phyloP scores from a whole-genome alignment of 2,888 invertebrate genomes.

The Gerosis bhagava region DNA sequence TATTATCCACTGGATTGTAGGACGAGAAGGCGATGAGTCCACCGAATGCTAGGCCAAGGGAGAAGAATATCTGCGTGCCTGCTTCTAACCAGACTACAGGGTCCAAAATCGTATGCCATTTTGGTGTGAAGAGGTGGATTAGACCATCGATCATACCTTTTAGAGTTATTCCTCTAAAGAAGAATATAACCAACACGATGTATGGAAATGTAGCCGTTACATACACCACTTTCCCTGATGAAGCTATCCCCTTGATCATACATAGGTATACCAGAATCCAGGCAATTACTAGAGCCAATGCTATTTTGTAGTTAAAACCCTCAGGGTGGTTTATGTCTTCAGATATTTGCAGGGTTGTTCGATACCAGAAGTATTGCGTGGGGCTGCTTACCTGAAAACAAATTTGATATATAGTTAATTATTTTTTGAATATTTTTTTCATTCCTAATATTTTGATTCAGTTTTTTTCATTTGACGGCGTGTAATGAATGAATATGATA shows the following conservation, averaged over 20 bases:
- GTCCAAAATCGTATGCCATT: conserved; percentile 95
- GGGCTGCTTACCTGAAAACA: conserved; percentile 90
- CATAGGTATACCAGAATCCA: conserved; percentile 98
- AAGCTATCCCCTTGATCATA: conserved; percentile 98
- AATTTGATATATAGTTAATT: too few relatives aligned
- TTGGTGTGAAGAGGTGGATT: conserved; percentile 94
- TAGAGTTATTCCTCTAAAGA: conserved; percentile 95
- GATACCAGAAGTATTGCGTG: conserved; percentile 97
- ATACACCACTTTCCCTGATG: conserved; percentile 97
- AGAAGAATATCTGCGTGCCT: conserved; percentile 98
- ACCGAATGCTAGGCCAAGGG: conserved; percentile 96
- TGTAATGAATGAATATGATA: too few relatives aligned
- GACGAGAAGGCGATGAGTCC: conserved; percentile 98
- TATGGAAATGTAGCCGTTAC: conserved; percentile 98
- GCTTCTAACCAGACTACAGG: conserved; percentile 99
- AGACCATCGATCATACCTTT: conserved; percentile 94
- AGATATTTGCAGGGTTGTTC: conserved; percentile 95
- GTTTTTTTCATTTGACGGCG: too few relatives aligned
- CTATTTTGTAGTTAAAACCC: conserved; percentile 96
- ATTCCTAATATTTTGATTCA: too few relatives aligned
- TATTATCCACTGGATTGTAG: conserved; percentile 98
- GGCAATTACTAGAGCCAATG: conserved; percentile 91
- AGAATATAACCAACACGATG: conserved; percentile 96
- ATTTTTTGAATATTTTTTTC: too few relatives aligned
- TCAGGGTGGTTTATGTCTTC: conserved; percentile 93